Evolutionary conservation across 2,797 vertebrate genomes (phyloP).

Genomic region (Phrynocephalus guinanensis): DNA sequence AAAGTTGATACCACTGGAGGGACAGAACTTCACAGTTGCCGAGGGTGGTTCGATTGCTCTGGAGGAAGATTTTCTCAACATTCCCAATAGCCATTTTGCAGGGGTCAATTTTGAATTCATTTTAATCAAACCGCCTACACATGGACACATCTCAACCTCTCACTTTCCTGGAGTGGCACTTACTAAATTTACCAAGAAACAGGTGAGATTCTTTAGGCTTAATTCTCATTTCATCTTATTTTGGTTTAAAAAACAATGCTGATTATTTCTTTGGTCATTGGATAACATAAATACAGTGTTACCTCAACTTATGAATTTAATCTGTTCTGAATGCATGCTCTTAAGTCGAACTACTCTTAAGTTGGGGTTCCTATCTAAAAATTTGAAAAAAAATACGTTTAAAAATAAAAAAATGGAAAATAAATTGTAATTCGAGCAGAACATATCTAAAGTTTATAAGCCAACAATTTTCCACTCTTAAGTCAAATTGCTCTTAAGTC

Average conservation of each 20-base stretch:
- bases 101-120: constrained; percentile 86
- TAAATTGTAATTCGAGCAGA: too few relatives aligned
- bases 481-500: too few relatives aligned
- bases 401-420: too few relatives aligned
- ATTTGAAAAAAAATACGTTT: too few relatives aligned
- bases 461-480: too few relatives aligned
- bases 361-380: too few relatives aligned
- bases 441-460: too few relatives aligned
- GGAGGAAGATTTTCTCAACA: constrained; percentile 82
- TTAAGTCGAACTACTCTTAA: too few relatives aligned
- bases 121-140: constrained; percentile 81
- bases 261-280: constrained; percentile 18
- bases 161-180: constrained; percentile 80
- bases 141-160: constrained; percentile 86
- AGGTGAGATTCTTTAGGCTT: constrained; percentile 76
- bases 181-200: constrained; percentile 86
- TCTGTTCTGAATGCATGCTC: too few relatives aligned
- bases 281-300: background rate
- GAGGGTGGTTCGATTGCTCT: constrained; percentile 87
- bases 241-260: constrained; percentile 1
- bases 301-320: too few relatives aligned
- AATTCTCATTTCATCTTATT: constrained; percentile 11
- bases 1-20: constrained; percentile 83
- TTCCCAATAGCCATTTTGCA: constrained; percentile 84
- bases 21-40: constrained; percentile 86